Base-by-base conservation (phyloP, 2,888 invertebrate genomes). In the Perizoma flavofasciatum region DNA sequence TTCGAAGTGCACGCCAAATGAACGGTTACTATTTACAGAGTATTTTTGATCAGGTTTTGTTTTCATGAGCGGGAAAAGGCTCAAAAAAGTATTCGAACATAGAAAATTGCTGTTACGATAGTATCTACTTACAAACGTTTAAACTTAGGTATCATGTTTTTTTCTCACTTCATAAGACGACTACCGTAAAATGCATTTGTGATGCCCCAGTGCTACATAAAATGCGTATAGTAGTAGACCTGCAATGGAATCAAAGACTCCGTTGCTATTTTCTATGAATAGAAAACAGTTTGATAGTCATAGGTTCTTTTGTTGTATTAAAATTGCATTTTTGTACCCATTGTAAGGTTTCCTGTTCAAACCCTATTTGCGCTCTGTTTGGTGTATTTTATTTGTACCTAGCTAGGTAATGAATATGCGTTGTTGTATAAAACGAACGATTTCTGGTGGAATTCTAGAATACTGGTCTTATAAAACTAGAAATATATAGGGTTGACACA, bases 1-100 rank as follows among this genome's bases (percentile, higher is more conserved):
- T 78, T 74, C 69, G 55, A 73, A 71, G 67, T 74, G 73, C 71
- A 74, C 67, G 69, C 68, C 63, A 72, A 73, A 75, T 73, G 67
- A 71, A 51, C 50, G 39, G 56, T 46, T 43, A 45, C 44, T 56
- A 46, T 48, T 46, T 53, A 43, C 55, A 6, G 34, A 56, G 40
- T n/a, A n/a, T 40, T 47, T 56, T 50, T 39, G 41, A 44, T 37
- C 9, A 48, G 32, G 48, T 40, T 33, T 22, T 22, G 3, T 22
- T 22, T 22, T 22, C 22, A 22, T 22, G 22, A 22, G 22, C 22
- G 22, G 22, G 1, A 22, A 22, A 22, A 22, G 22, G 22, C 22
- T 22, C 22, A 22, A 22, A 22, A 22, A 22, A 22, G 22, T n/a
- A n/a, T 1, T 22, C 1, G 22, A 22, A 22, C 22, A 22, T 22